These are phyloP conservation scores for Otocyon megalotis DNA, from an alignment of 2,113 vertebrate species.

Conservation along the genomic window DNA sequence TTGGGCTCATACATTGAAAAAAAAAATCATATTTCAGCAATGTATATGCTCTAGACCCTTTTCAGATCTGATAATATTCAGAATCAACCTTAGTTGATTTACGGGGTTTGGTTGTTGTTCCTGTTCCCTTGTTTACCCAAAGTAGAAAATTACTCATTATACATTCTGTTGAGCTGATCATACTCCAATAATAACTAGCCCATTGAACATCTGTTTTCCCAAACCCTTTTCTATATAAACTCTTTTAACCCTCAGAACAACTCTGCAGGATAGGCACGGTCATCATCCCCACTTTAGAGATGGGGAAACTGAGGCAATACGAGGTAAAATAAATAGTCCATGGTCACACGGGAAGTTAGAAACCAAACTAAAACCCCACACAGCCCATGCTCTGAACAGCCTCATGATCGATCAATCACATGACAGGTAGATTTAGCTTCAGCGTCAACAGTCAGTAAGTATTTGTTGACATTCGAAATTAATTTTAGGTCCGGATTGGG, in stretches of 20 bases:
- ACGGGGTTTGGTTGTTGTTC: neutral
- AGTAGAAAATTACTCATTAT: neutral
- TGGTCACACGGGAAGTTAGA: neutral
- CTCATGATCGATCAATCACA: neutral
- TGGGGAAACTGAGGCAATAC: neutral
- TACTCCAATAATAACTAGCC: neutral
- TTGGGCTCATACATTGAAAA: neutral
- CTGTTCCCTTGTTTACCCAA: neutral
- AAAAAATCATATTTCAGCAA: neutral
- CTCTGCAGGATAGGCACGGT: accelerated
- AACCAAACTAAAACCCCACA: neutral
- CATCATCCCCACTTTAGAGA: neutral
- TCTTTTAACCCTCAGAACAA: neutral
- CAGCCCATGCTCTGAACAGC: neutral
- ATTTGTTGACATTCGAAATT: neutral
- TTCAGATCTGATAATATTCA: neutral
- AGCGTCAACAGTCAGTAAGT: neutral
- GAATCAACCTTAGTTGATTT: neutral
- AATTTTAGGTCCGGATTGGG: neutral
- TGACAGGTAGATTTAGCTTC: neutral
- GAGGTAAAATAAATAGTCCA: neutral
- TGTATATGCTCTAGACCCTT: neutral
- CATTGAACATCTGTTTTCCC: neutral
- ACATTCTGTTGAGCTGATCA: neutral
- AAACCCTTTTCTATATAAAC: neutral